Evolutionary conservation across 2,113 vertebrate genomes (phyloP).

Genomic region (Fregata magnificens): DNA sequence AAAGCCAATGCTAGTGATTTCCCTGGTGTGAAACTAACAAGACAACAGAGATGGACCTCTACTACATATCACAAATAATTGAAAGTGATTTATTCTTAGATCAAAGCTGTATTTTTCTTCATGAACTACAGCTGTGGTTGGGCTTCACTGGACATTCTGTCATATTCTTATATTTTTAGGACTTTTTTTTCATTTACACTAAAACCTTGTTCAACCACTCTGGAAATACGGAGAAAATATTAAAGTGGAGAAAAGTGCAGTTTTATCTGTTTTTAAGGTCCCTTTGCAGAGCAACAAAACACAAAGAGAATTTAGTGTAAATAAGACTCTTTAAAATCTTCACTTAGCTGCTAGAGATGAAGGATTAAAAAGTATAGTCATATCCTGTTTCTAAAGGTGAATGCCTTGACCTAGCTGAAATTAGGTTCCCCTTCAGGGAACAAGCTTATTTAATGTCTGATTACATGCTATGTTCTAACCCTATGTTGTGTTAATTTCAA

Average conservation of each 20-base stretch:
- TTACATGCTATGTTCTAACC: neutral
- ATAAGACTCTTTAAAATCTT: neutral
- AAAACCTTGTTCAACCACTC: neutral
- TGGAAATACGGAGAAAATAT: neutral
- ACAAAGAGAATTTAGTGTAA: neutral
- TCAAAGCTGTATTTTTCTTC: neutral
- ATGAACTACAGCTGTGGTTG: neutral
- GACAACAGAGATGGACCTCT: neutral
- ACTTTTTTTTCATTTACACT: neutral
- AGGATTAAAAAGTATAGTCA: neutral
- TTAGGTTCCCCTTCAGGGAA: neutral
- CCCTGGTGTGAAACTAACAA: neutral
- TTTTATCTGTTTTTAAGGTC: neutral
- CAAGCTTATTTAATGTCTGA: neutral
- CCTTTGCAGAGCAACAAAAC: neutral
- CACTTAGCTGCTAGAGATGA: neutral
- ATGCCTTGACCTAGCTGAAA: neutral
- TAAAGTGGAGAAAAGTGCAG: neutral
- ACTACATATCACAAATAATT: neutral
- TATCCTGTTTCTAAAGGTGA: neutral
- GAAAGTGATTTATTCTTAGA: neutral
- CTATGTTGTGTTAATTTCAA: neutral
- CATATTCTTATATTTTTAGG: neutral
- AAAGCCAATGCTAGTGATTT: conserved; percentile 11
- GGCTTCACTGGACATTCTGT: neutral